Percentiles rank a stretch among this genome's conserved stretches.
These are phyloP conservation scores for Gulo gulo DNA, from an alignment of 2,113 vertebrate genomes.

Conservation along the genomic window DNA sequence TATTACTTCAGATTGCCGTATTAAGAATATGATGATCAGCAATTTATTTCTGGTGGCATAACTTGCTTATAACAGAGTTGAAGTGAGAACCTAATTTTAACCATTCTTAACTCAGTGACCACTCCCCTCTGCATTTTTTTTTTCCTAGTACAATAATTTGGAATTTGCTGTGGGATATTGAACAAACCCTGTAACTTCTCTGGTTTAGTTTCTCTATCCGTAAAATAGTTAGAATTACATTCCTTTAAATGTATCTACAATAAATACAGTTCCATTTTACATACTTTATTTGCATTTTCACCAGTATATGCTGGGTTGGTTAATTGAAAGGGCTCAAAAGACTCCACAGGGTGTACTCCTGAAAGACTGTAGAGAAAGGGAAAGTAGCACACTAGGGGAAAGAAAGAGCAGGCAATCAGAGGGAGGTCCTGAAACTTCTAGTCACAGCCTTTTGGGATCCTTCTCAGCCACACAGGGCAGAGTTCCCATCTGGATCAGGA, in stretches of 20 bases:
- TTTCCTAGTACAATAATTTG: background rate
- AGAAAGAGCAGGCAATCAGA: background rate
- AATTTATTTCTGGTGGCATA: background rate
- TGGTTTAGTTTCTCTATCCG: background rate
- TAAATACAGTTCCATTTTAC: background rate
- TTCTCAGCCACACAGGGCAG: background rate
- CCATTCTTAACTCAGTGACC: background rate
- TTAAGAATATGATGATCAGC: background rate
- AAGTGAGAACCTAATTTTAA: background rate
- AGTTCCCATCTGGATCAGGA: background rate
- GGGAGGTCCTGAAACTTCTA: background rate
- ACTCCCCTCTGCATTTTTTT: background rate
- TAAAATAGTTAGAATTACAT: background rate
- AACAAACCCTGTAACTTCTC: background rate
- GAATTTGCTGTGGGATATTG: background rate
- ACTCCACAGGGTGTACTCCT: background rate
- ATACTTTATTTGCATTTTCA: background rate
- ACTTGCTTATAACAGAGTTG: background rate
- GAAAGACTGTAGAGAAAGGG: background rate
- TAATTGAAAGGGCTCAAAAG: background rate
- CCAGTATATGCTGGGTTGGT: background rate
- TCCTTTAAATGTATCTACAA: background rate
- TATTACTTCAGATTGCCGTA: background rate
- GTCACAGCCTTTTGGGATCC: background rate
- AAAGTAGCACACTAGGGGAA: background rate